Percentiles rank a stretch among this genome's conserved stretches.
Evolutionary conservation across 2,888 invertebrate species (phyloP).

Genomic region (Chironomus tentans): DNA sequence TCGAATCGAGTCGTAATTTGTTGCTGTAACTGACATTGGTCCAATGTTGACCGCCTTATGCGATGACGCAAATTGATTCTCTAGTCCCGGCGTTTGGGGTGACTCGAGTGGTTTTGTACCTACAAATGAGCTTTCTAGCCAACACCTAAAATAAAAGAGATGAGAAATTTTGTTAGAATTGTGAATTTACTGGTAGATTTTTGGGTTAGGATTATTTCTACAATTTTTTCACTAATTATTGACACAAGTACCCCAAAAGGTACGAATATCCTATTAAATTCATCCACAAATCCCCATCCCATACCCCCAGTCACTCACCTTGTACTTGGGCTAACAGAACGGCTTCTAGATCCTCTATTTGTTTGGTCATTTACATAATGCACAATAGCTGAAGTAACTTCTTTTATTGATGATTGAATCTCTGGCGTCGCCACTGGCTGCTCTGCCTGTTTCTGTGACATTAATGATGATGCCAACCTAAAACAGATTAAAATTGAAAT

Average conservation of each 20-base stretch:
- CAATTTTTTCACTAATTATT: too few species aligned
- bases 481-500: constrained; percentile 29
- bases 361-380: constrained; percentile 76
- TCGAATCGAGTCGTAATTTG: constrained; percentile 21
- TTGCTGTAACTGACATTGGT: constrained; percentile 22
- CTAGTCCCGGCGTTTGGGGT: constrained; percentile 68
- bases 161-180: background rate
- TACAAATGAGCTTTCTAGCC: constrained; percentile 89
- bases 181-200: background rate
- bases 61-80: constrained; percentile 39
- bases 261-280: too few species aligned
- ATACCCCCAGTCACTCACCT: constrained; percentile 35
- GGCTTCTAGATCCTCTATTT: constrained; percentile 44
- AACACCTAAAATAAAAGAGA: constrained; percentile 48
- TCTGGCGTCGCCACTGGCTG: constrained; percentile 45
- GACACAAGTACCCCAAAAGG: too few species aligned
- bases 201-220: background rate
- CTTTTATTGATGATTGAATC: constrained; percentile 80
- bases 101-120: constrained; percentile 77
- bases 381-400: constrained; percentile 86
- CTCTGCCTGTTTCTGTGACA: constrained; percentile 44
- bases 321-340: constrained; percentile 41
- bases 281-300: too few species aligned
- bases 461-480: constrained; percentile 58
- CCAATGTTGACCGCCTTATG: constrained; percentile 29